These are phyloP conservation scores for Lophotriccus pileatus DNA, from an alignment of 2,797 vertebrate genomes.

Conservation along the genomic window DNA sequence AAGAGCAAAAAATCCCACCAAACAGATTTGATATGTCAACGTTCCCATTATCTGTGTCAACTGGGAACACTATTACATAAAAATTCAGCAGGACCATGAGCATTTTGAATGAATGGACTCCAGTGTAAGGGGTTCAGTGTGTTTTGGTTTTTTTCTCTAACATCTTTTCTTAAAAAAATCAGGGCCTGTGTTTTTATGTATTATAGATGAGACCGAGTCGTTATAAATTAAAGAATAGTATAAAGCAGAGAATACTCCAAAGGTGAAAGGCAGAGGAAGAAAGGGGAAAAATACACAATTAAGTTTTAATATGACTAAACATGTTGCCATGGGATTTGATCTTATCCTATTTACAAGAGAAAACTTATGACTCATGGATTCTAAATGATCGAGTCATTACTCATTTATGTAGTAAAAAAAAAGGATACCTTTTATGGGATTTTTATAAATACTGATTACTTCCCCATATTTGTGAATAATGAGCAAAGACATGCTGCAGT, in stretches of 20 bases:
- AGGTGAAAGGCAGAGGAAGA: not conserved
- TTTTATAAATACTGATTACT: constrained; percentile 57
- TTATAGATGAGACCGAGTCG: not conserved
- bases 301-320: constrained; percentile 52
- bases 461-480: constrained; percentile 38
- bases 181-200: not conserved
- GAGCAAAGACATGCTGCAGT: constrained; percentile 11
- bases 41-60: not conserved
- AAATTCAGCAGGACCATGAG: not conserved
- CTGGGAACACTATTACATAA: not conserved
- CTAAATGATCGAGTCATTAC: constrained; percentile 66
- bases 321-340: constrained; percentile 52
- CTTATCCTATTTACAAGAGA: constrained; percentile 67
- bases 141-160: not conserved
- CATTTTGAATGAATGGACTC: not conserved
- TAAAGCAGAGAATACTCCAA: not conserved
- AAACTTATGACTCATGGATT: constrained; percentile 70
- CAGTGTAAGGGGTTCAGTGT: not conserved
- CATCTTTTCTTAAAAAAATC: not conserved
- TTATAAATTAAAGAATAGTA: not conserved
- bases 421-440: constrained; percentile 60
- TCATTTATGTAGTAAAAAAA: constrained; percentile 61
- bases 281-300: constrained; percentile 12
- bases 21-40: not conserved
- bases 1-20: not conserved